Conservation (phyloP, 2,888 invertebrate species). For the Limnephilus lunatus region DNA sequence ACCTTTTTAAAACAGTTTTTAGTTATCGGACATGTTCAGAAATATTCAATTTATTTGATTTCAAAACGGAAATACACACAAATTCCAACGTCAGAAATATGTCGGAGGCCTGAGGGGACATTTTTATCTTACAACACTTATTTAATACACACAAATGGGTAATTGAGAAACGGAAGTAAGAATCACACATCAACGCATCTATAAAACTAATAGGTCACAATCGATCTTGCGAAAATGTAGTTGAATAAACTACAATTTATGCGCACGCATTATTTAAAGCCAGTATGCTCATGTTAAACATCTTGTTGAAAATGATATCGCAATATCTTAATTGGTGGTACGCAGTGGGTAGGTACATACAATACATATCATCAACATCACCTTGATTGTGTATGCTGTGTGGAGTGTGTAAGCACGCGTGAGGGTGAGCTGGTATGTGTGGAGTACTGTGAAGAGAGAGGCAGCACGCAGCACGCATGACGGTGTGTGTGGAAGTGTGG, state of each 20-base stretch:
- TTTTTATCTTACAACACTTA: no score
- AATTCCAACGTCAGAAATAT: no score
- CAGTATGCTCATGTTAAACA: not conserved
- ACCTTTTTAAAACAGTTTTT: no score
- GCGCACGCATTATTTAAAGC: not conserved
- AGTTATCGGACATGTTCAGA: no score
- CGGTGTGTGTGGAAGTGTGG: conserved; percentile 25
- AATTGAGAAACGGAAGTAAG: not conserved
- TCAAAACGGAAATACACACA: no score
- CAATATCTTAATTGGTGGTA: conserved; percentile 3
- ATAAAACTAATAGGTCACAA: not conserved
- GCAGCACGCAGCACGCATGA: no score
- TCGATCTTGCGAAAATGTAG: not conserved
- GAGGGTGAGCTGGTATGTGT: not conserved
- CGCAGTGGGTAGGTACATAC: not conserved
- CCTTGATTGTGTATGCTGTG: not conserved
- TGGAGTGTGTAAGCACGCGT: conserved; percentile 1
- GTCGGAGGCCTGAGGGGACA: no score
- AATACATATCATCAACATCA: not conserved
- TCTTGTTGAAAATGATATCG: not conserved
- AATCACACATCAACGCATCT: not conserved
- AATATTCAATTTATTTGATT: no score
- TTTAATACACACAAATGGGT: not conserved
- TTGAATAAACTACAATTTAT: not conserved
- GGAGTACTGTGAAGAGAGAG: not conserved